Evolutionary conservation across 2,797 vertebrate species (phyloP).

Genomic region (Enteromius afrohamiltoni): DNA sequence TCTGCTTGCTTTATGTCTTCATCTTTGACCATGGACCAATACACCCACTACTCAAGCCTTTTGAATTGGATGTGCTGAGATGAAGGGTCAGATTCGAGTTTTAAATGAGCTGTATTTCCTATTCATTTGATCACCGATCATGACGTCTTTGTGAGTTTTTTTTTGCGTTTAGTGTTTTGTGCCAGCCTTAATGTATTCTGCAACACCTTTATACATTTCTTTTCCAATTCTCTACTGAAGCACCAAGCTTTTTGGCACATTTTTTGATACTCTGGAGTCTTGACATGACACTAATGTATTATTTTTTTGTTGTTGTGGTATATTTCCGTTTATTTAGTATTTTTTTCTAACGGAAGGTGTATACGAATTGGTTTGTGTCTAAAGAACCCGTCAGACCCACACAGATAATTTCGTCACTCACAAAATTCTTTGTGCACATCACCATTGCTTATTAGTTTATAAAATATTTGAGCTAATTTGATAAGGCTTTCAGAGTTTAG

Average conservation of each 20-base stretch:
- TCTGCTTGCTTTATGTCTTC: conserved; percentile 8
- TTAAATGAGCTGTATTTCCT: background rate
- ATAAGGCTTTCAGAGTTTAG: background rate
- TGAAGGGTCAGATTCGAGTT: conserved; percentile 15
- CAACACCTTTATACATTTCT: background rate
- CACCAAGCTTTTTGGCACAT: conserved; percentile 4
- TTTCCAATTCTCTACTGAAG: background rate
- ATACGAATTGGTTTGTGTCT: background rate
- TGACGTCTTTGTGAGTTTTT: background rate
- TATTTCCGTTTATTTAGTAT: conserved; percentile 11
- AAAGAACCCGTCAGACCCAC: background rate
- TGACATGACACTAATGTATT: conserved; percentile 2
- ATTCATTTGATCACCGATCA: conserved; percentile 14
- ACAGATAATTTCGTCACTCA: background rate
- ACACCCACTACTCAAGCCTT: background rate
- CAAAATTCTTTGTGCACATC: background rate
- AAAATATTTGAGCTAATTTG: background rate
- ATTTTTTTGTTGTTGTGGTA: conserved; percentile 17
- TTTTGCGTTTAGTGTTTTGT: conserved; percentile 18
- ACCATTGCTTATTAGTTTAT: background rate
- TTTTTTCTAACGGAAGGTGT: background rate
- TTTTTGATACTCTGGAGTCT: background rate
- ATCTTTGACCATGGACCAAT: conserved; percentile 23
- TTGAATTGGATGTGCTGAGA: background rate
- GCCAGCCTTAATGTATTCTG: conserved; percentile 27